Base-by-base conservation (phyloP, 1,140 invertebrate genomes). In the Lithobius niger region DNA sequence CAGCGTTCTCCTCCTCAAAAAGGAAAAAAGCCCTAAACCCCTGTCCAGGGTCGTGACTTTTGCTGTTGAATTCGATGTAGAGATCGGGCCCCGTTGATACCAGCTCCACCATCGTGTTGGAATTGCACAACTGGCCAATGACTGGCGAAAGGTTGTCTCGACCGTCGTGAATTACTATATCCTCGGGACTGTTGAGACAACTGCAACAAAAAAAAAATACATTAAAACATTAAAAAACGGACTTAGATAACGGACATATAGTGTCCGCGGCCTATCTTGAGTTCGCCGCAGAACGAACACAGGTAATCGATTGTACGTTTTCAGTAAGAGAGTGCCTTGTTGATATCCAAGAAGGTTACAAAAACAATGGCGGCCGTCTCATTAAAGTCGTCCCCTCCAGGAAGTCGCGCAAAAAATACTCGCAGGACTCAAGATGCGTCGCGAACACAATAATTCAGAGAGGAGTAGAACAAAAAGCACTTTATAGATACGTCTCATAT, bases 21-120 rank as follows among this genome's bases (percentile, higher is more conserved):
- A 85, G 79, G 68, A 82, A 90, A 63, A 76, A 82, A 27, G 84
- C 86, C 66, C 86, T 85, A 71, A 92, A 91, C 31, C 88, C 87
- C 64, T 87, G 84, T 24, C 85, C 83, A 0, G 86, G 86, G 61
- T 75, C 78, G 62, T 86, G 81, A 1, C 83, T 86, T 65, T 86
- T 84, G 18, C 83, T 80, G 36, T 86, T 79, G 65, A 91, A 91
- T 66, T 89, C 84, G 26, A 91, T 76, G 61, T 82, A 79, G 24
- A 91, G 74, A 64, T 88, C 79, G 18, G 83, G 75, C 21, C 85
- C 83, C 16, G 82, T 86, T 36, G 86, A 89, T 40, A 88, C 73
- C 16, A 91, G 76, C 67, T 88, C 84, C 15, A 83, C 76, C 67
- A 83, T 80, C 64, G 77, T 75, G 55, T 77, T 77, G 66, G 83